Evolutionary conservation across 2,888 invertebrate species (phyloP), one percentile per base, ranked within the genome.

Genomic region (Serrognathus titanus): DNA sequence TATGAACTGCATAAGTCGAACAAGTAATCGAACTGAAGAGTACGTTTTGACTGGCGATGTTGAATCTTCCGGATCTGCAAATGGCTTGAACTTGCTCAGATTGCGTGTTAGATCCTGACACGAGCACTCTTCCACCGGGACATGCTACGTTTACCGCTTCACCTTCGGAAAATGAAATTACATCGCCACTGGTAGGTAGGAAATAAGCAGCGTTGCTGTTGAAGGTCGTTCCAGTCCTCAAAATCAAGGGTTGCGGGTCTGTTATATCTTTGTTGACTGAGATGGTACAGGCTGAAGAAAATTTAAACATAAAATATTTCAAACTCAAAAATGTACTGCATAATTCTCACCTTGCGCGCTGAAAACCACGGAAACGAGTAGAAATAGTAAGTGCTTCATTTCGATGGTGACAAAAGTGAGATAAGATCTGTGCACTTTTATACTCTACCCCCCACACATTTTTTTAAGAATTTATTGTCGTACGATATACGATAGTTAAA

Each of bases 191-290:
- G 9, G 38, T 52, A 3, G 70, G 69, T 20, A 64, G 56, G 20
- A 56, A 55, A 53, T 67, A 69, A 2, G 63, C 64, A 2, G 63
- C 64, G 6, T 64, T 60, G 11, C 59, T 35, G 9, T 51, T 48
- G 1, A 51, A 39, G 4, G 43, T 60, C 8, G 49, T 51, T 1
- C 77, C 73, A 0, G 78, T 75, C 45, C 71, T 75, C 2, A 87
- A 68, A 63, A 83, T 80, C 4, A 87, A 76, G 0, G 87, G 85
- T 68, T 86, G 86, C 0, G 83, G 83, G 55, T 80, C 80, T 0
- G 78, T 78, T 1, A 84, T 73, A 63, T 83, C 82, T 10, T 80
- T 79, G 43, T 79, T 77, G 3, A 79, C 71, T 46, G 77, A 76
- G 51, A 84, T 70, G 2, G 71, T 67, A 65, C 84, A 85, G 12